Percentiles rank a stretch among this genome's conserved stretches.
Evolutionary conservation across 30 jellyfish, hydroid and myxozoan genomes (phyloP).

Genomic region (Chrysaora quinquecirrha): DNA sequence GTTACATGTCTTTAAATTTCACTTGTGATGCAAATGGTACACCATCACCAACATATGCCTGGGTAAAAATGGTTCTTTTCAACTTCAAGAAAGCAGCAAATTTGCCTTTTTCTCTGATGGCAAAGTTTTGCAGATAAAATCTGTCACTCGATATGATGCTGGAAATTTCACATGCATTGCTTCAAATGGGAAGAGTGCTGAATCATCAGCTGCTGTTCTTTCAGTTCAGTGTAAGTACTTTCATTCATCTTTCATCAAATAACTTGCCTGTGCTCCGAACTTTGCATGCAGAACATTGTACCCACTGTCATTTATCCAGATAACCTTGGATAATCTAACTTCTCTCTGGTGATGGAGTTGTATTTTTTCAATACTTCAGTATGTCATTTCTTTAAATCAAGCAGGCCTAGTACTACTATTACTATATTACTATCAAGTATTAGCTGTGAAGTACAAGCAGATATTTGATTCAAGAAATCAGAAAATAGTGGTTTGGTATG

Average conservation of each 20-base stretch:
- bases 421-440: too few species aligned
- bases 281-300: too few species aligned
- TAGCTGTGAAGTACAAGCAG: too few species aligned
- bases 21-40: conserved; percentile 37
- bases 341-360: too few species aligned
- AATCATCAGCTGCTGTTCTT: conserved; percentile 17
- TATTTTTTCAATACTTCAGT: too few species aligned
- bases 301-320: too few species aligned
- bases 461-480: too few species aligned
- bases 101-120: conserved; percentile 1
- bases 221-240: conserved; percentile 43
- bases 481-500: too few species aligned
- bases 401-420: too few species aligned
- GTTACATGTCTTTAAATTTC: conserved; percentile 1
- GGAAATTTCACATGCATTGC: conserved; percentile 22
- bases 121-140: neutral
- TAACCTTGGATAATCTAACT: too few species aligned
- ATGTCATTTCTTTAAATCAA: too few species aligned
- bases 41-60: conserved; percentile 24
- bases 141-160: conserved; percentile 11
- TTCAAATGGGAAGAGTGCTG: conserved; percentile 4
- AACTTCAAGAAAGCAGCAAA: neutral
- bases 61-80: conserved; percentile 12
- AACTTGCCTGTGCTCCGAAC: too few species aligned
- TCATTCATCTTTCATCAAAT: neutral